These are phyloP conservation scores for Phalanger gymnotis DNA, from an alignment of 2,797 vertebrate genomes.

Conservation along the genomic window DNA sequence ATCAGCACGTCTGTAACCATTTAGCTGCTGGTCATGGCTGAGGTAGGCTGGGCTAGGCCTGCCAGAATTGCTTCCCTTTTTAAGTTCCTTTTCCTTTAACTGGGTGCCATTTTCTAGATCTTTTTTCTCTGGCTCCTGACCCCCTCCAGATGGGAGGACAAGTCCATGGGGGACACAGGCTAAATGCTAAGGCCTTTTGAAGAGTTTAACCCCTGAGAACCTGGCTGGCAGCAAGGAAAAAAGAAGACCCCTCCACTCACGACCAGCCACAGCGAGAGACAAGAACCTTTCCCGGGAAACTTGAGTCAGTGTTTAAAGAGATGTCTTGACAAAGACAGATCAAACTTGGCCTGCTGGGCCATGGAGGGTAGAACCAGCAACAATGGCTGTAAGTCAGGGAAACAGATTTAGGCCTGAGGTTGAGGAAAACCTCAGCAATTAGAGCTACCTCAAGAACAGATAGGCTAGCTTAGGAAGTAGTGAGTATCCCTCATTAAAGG, in stretches of 20 bases:
- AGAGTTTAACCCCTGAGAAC: slow-evolving; percentile 54
- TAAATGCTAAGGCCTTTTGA: neutral
- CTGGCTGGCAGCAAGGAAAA: neutral
- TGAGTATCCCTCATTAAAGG: neutral
- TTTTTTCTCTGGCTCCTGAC: neutral
- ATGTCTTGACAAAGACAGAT: neutral
- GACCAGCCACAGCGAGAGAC: neutral
- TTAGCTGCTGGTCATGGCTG: slow-evolving; percentile 72
- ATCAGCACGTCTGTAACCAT: slow-evolving; percentile 83
- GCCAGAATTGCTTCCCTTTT: neutral
- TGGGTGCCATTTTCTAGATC: slow-evolving; percentile 8
- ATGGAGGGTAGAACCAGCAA: neutral
- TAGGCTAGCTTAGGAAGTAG: neutral
- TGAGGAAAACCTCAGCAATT: neutral
- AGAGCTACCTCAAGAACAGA: neutral
- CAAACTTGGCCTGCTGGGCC: fast-evolving
- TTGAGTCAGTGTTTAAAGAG: neutral
- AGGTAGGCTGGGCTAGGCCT: slow-evolving; percentile 42
- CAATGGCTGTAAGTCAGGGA: neutral
- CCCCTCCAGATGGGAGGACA: neutral
- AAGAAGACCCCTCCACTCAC: neutral
- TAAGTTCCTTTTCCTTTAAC: neutral
- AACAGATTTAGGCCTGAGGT: neutral
- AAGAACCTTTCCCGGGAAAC: neutral
- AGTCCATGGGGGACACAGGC: neutral